Base-by-base conservation (phyloP, 2,113 vertebrate genomes). In the Rhinoptilus africanus region DNA sequence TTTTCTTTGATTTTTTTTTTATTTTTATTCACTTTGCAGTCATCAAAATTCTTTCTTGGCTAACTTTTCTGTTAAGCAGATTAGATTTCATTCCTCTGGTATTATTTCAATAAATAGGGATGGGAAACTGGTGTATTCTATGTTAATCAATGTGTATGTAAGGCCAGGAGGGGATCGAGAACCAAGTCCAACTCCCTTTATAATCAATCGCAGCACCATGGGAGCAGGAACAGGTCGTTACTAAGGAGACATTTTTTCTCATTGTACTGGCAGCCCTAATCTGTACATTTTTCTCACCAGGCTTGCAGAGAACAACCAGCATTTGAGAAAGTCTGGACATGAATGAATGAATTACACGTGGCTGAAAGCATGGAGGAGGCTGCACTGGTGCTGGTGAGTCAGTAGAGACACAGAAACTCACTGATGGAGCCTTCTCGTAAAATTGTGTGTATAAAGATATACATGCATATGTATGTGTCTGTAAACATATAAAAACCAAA, bases 301-400 rank as follows among this genome's bases (percentile, higher is more conserved):
- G n/a, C 7, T 54, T 74, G 12, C 10, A 77, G 51, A 90, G 51
- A 64, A 12, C 9, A 47, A 54, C 4, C 15, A 73, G 2, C 3
- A 1, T 73, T 69, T 90, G 37, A 73, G 13, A 3, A 76, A 71
- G 17, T 53, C 47, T 87, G n/a, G 8, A 5, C 2, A 17, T 24
- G 41, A 78, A 79, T 47, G 24, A 80, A 45, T 3, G 3, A n/a
- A n/a, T n/a, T n/a, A 18, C 6, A 39, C 0, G 0, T 19, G 34
- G 13, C 6, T 45, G 28, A 68, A 85, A 68, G 26, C 2, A 39
- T 4, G 27, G 27, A 64, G 43, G 56, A 50, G 9, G 15, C 10
- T 76, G 9, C 22, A 26, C 4, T 34, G 10, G 3, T 54, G 10
- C 4, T 71, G 18, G 5, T 24, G 26, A 34, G 6, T 51, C 45